A percentile compares a stretch with the other conserved stretches of the same genome.
Conservation (phyloP, 2,113 vertebrate genomes). For the Oryctolagus cuniculus region DNA sequence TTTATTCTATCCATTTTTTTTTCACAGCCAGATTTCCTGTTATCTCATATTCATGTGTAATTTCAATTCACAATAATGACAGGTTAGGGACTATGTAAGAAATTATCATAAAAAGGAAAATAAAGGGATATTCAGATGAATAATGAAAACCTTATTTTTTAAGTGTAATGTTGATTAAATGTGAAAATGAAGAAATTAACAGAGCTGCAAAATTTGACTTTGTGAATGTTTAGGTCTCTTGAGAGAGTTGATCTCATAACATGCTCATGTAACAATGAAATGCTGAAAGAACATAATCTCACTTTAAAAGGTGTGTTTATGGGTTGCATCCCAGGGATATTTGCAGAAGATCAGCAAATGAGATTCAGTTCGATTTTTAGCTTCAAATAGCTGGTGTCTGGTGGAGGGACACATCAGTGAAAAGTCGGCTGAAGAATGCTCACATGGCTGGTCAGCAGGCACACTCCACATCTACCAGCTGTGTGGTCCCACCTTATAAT, state of each 20-base stretch:
- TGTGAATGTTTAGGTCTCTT: background rate
- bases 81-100: slow-evolving; percentile 66
- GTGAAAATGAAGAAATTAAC: slow-evolving; percentile 57
- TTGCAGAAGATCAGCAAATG: background rate
- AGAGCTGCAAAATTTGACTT: background rate
- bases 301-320: background rate
- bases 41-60: slow-evolving; percentile 73
- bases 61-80: slow-evolving; percentile 70
- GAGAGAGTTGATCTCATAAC: background rate
- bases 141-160: slow-evolving; percentile 71
- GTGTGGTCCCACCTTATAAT: no score
- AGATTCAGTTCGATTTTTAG: background rate
- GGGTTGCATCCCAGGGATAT: background rate
- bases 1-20: slow-evolving; percentile 76
- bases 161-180: slow-evolving; percentile 57
- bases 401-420: no score
- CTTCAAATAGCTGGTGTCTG: background rate
- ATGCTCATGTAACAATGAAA: background rate
- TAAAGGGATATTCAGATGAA: slow-evolving; percentile 46
- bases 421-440: no score
- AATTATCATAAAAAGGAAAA: slow-evolving; percentile 78
- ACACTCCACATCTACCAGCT: no score
- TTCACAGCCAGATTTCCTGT: slow-evolving; percentile 71
- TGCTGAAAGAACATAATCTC: background rate
- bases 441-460: no score